Percentiles rank a stretch among this genome's conserved stretches.
These are phyloP conservation scores for Imbricaverruca yamaguchii DNA, from an alignment of 2,888 invertebrate genomes.

Conservation along the genomic window DNA sequence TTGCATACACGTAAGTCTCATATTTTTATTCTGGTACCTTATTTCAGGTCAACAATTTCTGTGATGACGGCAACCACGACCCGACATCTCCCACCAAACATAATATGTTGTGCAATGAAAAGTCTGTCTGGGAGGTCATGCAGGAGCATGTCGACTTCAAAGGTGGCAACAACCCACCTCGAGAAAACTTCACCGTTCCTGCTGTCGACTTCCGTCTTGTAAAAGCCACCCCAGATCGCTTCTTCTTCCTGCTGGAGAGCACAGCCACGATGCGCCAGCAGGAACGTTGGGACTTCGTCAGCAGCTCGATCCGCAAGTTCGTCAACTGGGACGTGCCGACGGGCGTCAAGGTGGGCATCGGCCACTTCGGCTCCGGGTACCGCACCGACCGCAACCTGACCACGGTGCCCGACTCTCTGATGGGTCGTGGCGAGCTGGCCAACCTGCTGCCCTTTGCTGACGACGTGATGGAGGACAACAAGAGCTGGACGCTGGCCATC, in stretches of 20 bases:
- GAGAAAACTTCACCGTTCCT: not conserved
- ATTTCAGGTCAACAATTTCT: conserved; percentile 50
- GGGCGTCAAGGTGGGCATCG: conserved; percentile 39
- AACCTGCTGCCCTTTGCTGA: conserved; percentile 5
- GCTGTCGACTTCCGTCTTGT: not conserved
- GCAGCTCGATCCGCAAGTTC: conserved; percentile 53
- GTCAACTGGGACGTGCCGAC: conserved; percentile 49
- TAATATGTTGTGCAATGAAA: conserved; percentile 39
- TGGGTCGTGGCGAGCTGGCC: not conserved
- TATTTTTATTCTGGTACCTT: conserved; percentile 2
- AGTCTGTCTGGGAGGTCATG: conserved; percentile 40
- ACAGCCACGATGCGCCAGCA: conserved; percentile 31
- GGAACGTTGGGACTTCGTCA: conserved; percentile 54
- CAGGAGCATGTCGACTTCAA: conserved; percentile 38
- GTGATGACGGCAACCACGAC: conserved; percentile 50
- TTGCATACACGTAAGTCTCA: no score
- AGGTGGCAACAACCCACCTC: conserved; percentile 25
- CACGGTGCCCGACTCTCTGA: conserved; percentile 27
- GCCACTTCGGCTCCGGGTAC: conserved; percentile 30
- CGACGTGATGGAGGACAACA: conserved; percentile 1
- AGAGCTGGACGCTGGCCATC: conserved; percentile 12
- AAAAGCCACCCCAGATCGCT: not conserved
- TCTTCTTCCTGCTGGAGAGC: conserved; percentile 16
- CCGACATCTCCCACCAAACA: conserved; percentile 38
- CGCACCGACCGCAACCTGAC: conserved; percentile 30